Evolutionary conservation across 2,888 invertebrate genomes (phyloP).

Genomic region (Strigamia crassipes): DNA sequence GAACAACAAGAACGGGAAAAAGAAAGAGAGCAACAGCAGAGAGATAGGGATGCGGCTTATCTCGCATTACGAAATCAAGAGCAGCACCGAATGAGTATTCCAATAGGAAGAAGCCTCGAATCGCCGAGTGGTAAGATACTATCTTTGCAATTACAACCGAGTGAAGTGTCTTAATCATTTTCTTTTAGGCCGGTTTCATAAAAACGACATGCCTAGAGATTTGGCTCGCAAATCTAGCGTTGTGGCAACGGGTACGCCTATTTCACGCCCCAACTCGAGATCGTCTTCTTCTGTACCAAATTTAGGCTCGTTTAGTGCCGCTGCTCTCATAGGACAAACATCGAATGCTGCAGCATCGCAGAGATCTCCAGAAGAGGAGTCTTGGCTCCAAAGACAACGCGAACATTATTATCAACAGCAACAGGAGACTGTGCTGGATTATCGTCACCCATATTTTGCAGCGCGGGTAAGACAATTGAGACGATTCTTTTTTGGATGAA

Average conservation of each 20-base stretch:
- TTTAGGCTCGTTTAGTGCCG: slow-evolving; percentile 44
- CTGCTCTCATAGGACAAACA: slow-evolving; percentile 29
- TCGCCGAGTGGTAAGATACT: slow-evolving; percentile 45
- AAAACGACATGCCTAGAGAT: slow-evolving; percentile 44
- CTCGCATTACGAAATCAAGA: slow-evolving; percentile 46
- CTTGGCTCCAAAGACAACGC: slow-evolving; percentile 33
- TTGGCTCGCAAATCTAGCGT: not conserved
- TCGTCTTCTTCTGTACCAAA: slow-evolving; percentile 3
- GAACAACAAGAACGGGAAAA: slow-evolving; percentile 57
- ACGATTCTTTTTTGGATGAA: not conserved
- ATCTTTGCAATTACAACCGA: not conserved
- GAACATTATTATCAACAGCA: not conserved
- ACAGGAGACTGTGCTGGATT: slow-evolving; percentile 36
- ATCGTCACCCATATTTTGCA: slow-evolving; percentile 40
- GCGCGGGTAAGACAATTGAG: not conserved
- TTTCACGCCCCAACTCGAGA: not conserved
- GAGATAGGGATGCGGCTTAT: slow-evolving; percentile 61
- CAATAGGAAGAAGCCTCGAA: slow-evolving; percentile 47
- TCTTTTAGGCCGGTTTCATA: not conserved
- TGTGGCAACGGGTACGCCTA: not conserved
- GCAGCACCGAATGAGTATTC: slow-evolving; percentile 51
- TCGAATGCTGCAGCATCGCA: not conserved
- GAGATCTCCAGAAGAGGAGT: slow-evolving; percentile 15
- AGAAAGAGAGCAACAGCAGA: slow-evolving; percentile 63
- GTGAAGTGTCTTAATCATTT: not conserved